Conservation (phyloP, 2,888 invertebrate species). For the Steinernema hermaphroditum region DNA sequence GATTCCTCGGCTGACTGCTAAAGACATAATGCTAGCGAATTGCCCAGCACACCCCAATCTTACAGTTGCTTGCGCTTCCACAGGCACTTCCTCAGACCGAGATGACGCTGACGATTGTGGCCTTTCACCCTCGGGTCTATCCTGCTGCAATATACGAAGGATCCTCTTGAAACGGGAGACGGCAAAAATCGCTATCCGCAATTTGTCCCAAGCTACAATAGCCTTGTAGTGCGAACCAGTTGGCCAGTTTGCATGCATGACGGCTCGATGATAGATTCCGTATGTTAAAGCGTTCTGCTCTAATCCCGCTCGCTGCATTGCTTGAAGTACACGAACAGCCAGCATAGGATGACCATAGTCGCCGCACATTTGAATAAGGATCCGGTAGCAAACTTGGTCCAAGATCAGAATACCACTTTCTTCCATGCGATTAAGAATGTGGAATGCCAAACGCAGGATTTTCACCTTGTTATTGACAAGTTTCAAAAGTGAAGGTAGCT, state of each 20-base stretch:
- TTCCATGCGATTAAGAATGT: conserved; percentile 81
- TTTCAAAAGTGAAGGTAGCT: conserved; percentile 80
- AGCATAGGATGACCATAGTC: conserved; percentile 84
- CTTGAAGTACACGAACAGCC: conserved; percentile 78
- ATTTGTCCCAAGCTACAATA: conserved; percentile 48
- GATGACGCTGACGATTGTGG: not conserved
- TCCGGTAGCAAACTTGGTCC: conserved; percentile 82
- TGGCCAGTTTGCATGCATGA: conserved; percentile 79
- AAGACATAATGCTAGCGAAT: not conserved
- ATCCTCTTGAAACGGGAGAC: conserved; percentile 15
- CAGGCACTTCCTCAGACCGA: not conserved
- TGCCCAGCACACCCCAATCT: not conserved
- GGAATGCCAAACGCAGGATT: conserved; percentile 71
- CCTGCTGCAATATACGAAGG: not conserved
- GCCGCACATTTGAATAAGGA: conserved; percentile 97
- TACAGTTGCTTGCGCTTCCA: not conserved
- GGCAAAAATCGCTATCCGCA: conserved; percentile 38
- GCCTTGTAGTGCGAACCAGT: conserved; percentile 47
- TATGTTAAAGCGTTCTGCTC: conserved; percentile 97
- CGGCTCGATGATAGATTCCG: conserved; percentile 80
- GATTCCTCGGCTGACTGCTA: not conserved
- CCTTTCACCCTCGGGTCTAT: not conserved
- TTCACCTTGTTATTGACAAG: conserved; percentile 76
- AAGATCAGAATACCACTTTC: conserved; percentile 74
- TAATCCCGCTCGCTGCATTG: conserved; percentile 88